These are phyloP conservation scores for Epinotia brunnichana DNA, from an alignment of 2,888 invertebrate genomes.

Conservation along the genomic window DNA sequence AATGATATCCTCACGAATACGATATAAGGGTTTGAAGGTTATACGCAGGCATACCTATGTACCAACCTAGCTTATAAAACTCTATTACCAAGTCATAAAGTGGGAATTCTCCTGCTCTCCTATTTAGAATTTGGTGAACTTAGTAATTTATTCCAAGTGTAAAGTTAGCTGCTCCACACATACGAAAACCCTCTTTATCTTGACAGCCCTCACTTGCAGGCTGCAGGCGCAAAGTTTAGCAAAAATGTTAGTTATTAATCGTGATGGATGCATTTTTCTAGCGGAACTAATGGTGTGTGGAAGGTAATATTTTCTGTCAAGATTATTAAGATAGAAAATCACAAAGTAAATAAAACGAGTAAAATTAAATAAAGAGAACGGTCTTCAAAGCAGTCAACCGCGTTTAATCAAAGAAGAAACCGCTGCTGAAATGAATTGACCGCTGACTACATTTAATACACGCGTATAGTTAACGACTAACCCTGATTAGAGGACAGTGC, in stretches of 20 bases:
- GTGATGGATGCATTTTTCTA: constrained; percentile 27
- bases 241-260: constrained; percentile 31
- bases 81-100: constrained; percentile 12
- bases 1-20: constrained; percentile 29
- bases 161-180: constrained; percentile 36
- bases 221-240: constrained; percentile 34
- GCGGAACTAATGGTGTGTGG: not conserved
- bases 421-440: too few species aligned
- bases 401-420: too few species aligned
- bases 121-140: constrained; percentile 10
- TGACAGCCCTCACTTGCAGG: constrained; percentile 42
- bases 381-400: too few species aligned
- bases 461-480: too few species aligned
- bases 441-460: too few species aligned
- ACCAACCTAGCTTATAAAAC: not conserved
- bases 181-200: constrained; percentile 32
- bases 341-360: too few species aligned
- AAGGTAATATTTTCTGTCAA: not conserved
- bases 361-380: too few species aligned
- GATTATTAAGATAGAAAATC: too few species aligned
- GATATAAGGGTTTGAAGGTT: constrained; percentile 8
- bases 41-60: not conserved
- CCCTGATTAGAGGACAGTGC: too few species aligned
- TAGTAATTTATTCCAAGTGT: constrained; percentile 39
- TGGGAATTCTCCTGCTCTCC: not conserved